Evolutionary conservation across 2,888 invertebrate species (phyloP), one percentile per base, ranked within the genome.

Genomic region (Cerastoderma edule): DNA sequence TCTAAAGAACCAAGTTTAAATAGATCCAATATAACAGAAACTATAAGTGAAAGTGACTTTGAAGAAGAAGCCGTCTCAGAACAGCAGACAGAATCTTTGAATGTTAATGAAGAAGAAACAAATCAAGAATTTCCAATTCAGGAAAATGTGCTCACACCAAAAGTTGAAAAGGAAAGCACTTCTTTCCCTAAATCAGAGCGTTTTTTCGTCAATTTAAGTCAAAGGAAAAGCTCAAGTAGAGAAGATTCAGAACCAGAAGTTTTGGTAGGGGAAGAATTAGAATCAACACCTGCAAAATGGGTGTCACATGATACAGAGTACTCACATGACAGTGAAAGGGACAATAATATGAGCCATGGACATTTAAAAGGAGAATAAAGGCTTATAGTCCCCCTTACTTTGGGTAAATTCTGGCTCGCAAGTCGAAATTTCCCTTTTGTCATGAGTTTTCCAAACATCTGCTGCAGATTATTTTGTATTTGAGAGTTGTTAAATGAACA

Each of bases 151-250:
- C 39, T 60, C 35, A 60, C 27, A 8, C 24, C 33, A 22, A 19
- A 60, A n/a, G 22, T 39, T 24, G 60, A 60, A 8, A 60, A 33
- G 39, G 60, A 60, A 24, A 60, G 13, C 27, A 19, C 22, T 22
- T 22, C 33, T 6, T 60, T 33, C 39, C 60, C 60, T 19, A 60
- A 60, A 35, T 60, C 60, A 10, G 60, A 60, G 19, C 5, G 60
- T 24, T 60, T 60, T 33, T 60, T 60, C 39, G 60, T 60, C 1
- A 33, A 60, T 39, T 39, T 60, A 60, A 60, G 39, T 60, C 60
- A 39, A 0, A 60, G 60, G 22, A 32, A 32, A 33, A n/a, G n/a
- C n/a, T n/a, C 33, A 33, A 32, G 22, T 57, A 57, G 1, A 28
- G 8, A 2, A 1, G 33, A 32, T 1, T n/a, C 57, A 27, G 19